Conservation (phyloP, 2,888 invertebrate genomes). For the Hydraecia micacea region DNA sequence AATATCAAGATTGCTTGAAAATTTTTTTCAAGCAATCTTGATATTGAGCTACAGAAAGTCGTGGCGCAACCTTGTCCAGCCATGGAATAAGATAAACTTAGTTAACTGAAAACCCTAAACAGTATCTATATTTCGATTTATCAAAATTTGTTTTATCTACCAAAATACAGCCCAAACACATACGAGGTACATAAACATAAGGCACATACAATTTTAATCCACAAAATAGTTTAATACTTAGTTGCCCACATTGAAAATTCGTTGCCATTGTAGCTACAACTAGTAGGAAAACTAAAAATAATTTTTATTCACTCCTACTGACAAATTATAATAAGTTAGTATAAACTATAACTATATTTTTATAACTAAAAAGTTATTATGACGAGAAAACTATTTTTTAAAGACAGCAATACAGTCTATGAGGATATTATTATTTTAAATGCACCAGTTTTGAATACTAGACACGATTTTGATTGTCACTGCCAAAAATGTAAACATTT, state of each 20-base stretch:
- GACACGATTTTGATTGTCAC: not conserved
- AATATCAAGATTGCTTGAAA: too few species aligned
- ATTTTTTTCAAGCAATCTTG: not conserved
- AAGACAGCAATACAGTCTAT: constrained; percentile 59
- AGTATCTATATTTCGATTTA: not conserved
- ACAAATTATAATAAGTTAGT: constrained; percentile 42
- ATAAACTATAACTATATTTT: constrained; percentile 12
- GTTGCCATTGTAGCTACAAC: constrained; percentile 46
- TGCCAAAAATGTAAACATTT: constrained; percentile 4
- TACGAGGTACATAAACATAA: constrained; percentile 67
- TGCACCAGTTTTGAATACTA: constrained; percentile 39
- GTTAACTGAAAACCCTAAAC: not conserved
- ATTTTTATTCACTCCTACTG: constrained; percentile 17
- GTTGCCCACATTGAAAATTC: constrained; percentile 51
- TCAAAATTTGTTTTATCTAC: not conserved
- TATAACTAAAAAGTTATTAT: constrained; percentile 48
- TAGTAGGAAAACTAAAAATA: constrained; percentile 21
- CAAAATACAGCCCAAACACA: constrained; percentile 44
- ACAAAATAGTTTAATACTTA: constrained; percentile 27
- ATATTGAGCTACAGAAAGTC: not conserved
- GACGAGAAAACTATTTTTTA: constrained; percentile 36
- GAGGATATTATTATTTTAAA: constrained; percentile 39
- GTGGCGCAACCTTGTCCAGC: not conserved
- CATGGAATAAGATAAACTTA: not conserved
- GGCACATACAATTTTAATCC: constrained; percentile 69